phyloP scores from a whole-genome alignment of 2,888 invertebrate genomes.

The Scaptomyza parva region DNA sequence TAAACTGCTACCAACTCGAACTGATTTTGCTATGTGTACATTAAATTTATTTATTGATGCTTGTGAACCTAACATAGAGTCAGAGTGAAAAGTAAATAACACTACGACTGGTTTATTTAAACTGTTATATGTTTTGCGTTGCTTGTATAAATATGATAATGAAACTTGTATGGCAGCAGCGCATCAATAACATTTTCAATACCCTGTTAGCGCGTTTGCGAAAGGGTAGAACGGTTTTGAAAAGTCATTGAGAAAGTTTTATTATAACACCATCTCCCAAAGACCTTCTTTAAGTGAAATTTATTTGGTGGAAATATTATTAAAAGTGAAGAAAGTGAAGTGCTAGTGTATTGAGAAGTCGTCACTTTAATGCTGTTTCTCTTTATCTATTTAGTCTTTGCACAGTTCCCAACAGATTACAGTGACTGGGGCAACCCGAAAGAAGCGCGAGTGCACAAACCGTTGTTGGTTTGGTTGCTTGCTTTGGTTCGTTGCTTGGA shows the following conservation, averaged over 20 bases:
- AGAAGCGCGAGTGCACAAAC: conserved; percentile 38
- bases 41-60: conserved; percentile 3
- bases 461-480: conserved; percentile 1
- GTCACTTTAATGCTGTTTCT: conserved; percentile 5
- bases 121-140: neutral
- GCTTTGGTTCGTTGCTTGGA: neutral
- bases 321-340: neutral
- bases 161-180: neutral
- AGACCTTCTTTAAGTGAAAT: no score
- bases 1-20: neutral
- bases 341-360: conserved; percentile 5
- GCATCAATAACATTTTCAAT: neutral
- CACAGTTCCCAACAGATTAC: conserved; percentile 57
- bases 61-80: conserved; percentile 6
- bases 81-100: conserved; percentile 2
- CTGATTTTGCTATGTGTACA: neutral
- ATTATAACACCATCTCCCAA: no score
- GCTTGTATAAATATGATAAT: neutral
- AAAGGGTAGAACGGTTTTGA: neutral
- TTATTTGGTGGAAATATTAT: neutral
- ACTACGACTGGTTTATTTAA: neutral
- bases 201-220: neutral
- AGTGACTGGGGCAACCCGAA: conserved; percentile 33
- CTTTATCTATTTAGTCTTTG: conserved; percentile 44
- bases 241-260: no score